Percentiles rank a stretch among this genome's conserved stretches.
Evolutionary conservation across 2,888 invertebrate genomes (phyloP).

Genomic region (Himalopsyche tibetana): DNA sequence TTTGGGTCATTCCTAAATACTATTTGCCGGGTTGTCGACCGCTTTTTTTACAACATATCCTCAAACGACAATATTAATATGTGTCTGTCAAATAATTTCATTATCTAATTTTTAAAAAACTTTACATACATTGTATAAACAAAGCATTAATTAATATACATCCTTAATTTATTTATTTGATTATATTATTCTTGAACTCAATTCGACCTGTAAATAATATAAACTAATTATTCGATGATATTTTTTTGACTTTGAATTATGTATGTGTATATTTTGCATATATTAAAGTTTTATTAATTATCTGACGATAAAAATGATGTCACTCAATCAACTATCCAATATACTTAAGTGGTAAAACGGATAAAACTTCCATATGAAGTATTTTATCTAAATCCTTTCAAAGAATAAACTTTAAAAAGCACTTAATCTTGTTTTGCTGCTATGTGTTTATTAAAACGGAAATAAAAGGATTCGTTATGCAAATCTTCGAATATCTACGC

Average conservation of each 20-base stretch:
- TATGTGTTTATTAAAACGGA: background rate
- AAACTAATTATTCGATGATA: constrained; percentile 1
- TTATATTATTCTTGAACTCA: too few species aligned
- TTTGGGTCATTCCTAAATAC: too few species aligned
- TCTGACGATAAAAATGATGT: constrained; percentile 2
- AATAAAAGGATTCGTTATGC: constrained; percentile 1
- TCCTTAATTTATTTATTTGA: too few species aligned
- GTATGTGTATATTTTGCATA: background rate
- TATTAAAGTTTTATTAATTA: constrained; percentile 17
- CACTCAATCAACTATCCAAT: constrained; percentile 16
- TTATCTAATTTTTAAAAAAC: too few species aligned
- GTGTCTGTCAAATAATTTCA: too few species aligned
- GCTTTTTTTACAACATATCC: too few species aligned
- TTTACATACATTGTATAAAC: too few species aligned
- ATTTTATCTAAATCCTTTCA: constrained; percentile 24
- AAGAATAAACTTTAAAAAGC: constrained; percentile 18
- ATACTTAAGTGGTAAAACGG: background rate
- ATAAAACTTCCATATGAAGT: background rate
- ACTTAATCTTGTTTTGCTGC: constrained; percentile 17
- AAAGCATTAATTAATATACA: too few species aligned
- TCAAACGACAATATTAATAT: too few species aligned
- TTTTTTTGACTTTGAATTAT: constrained; percentile 22
- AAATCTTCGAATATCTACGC: background rate
- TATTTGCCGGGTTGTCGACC: too few species aligned
- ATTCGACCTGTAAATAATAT: too few species aligned